Base-by-base conservation (phyloP, 2,797 vertebrate genomes). In the Cuculus canorus region DNA sequence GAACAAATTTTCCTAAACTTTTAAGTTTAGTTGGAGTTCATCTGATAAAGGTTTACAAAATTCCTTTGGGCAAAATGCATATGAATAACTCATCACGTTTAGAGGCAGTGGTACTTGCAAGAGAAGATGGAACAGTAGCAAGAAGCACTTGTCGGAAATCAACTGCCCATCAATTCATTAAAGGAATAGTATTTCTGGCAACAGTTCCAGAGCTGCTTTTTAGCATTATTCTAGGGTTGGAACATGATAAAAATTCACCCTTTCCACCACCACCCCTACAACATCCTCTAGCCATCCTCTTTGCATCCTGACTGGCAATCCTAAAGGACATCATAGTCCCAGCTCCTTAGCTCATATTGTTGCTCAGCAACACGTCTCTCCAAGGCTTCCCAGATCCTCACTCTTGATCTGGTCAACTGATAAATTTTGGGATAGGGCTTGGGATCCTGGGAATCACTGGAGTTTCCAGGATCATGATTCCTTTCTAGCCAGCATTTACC, bases 391-490 rank as follows among this genome's bases (percentile, higher is more conserved):
- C 19, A 56, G 17, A 53, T n/a, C 19, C 60, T 63, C 3, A 4
- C 11, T 64, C 61, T 33, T 5, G 1, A 17, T 60, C 15, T 5
- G 3, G 16, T 16, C 50, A 84, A 19, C 17, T 17, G 39, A 72
- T n/a, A 32, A 92, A 61, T 30, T 61, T 17, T 32, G 33, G 21
- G 35, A 66, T 2, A 63, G 9, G 3, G 11, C 3, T 60, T 10
- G 5, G 41, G n/a, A 66, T 9, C 48, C 48, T 63, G n/a, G 39
- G 32, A 69, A 70, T 9, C 15, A 32, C 23, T 7, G 18, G 35
- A 64, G 47, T 17, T 87, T 17, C 28, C 0, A 0, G 63, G 21
- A 59, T 6, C 1, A 0, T 11, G 10, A 41, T 16, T 82, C 7
- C 60, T 64, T 35, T 69, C 45, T 56, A 68, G 41, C 2, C 32